Percentiles rank a stretch among this genome's conserved stretches.
phyloP scores from a whole-genome alignment of 2,888 invertebrate species.

The Anoplius nigerrimus region DNA sequence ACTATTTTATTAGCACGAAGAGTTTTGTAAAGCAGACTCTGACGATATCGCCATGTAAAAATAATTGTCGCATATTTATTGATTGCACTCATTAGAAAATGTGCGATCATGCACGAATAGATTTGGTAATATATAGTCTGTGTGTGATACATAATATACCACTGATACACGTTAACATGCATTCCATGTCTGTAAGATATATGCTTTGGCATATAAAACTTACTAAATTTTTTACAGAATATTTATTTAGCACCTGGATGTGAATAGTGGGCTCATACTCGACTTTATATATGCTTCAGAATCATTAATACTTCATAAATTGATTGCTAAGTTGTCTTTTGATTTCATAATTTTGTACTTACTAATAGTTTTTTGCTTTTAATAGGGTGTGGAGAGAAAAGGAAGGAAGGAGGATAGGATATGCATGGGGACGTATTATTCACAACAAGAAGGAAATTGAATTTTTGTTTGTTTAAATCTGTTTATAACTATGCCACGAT shows the following conservation, averaged over 20 bases:
- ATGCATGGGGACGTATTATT: constrained; percentile 72
- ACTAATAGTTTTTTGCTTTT: constrained; percentile 75
- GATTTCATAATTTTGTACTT: constrained; percentile 65
- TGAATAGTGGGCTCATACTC: constrained; percentile 57
- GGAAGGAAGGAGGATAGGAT: constrained; percentile 71
- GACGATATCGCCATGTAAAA: constrained; percentile 34
- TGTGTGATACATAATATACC: constrained; percentile 44
- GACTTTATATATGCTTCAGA: constrained; percentile 53
- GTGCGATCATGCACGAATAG: constrained; percentile 44
- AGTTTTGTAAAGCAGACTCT: constrained; percentile 30
- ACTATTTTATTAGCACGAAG: constrained; percentile 36
- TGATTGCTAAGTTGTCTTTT: constrained; percentile 54
- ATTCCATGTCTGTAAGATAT: constrained; percentile 51
- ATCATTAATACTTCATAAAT: constrained; percentile 48
- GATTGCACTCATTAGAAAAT: constrained; percentile 38
- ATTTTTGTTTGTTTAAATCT: constrained; percentile 52
- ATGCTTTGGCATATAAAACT: constrained; percentile 55
- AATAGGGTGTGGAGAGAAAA: constrained; percentile 69
- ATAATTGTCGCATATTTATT: constrained; percentile 40
- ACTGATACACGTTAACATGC: constrained; percentile 51
- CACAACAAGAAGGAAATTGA: constrained; percentile 66
- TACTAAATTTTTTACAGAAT: constrained; percentile 59
- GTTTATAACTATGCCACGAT: constrained; percentile 49
- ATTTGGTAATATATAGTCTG: constrained; percentile 47
- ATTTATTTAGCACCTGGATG: constrained; percentile 61